Percentiles rank a stretch among this genome's conserved stretches.
phyloP scores from a whole-genome alignment of 2,113 vertebrate species.

The Atlantisia rogersi region DNA sequence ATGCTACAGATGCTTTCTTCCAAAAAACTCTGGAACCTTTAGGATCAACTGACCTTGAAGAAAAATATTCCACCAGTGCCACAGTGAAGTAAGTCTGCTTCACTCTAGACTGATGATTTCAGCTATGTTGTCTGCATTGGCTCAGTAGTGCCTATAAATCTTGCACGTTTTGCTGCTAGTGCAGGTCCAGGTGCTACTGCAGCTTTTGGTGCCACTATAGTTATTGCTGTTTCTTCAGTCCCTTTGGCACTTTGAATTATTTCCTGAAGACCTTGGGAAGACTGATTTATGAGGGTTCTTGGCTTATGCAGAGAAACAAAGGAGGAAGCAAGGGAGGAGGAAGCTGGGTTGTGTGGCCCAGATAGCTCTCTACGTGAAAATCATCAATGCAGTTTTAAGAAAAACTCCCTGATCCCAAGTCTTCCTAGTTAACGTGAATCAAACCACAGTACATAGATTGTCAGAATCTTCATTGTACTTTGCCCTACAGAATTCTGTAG shows the following conservation, averaged over 20 bases:
- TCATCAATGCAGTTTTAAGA: neutral
- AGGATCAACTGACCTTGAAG: neutral
- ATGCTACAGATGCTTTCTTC: neutral
- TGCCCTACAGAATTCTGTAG: neutral
- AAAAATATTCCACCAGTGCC: neutral
- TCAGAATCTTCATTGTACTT: neutral
- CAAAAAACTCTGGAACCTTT: neutral
- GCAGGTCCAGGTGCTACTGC: neutral
- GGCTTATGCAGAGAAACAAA: neutral
- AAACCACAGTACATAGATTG: neutral
- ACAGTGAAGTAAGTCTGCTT: neutral
- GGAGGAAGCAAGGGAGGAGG: neutral
- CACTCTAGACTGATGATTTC: neutral
- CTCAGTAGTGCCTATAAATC: constrained; percentile 1
- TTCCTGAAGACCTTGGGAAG: neutral
- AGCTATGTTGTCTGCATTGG: neutral
- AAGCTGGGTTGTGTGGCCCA: neutral
- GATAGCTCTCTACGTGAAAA: neutral
- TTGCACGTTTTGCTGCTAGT: neutral
- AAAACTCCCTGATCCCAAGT: neutral
- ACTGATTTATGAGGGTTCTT: neutral
- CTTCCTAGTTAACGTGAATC: neutral
- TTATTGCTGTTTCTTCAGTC: neutral
- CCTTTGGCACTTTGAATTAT: neutral
- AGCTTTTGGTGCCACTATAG: neutral